Evolutionary conservation across 1,140 invertebrate genomes (phyloP), one percentile per base, ranked within the genome.

Genomic region (Stegodyphus mimosarum): DNA sequence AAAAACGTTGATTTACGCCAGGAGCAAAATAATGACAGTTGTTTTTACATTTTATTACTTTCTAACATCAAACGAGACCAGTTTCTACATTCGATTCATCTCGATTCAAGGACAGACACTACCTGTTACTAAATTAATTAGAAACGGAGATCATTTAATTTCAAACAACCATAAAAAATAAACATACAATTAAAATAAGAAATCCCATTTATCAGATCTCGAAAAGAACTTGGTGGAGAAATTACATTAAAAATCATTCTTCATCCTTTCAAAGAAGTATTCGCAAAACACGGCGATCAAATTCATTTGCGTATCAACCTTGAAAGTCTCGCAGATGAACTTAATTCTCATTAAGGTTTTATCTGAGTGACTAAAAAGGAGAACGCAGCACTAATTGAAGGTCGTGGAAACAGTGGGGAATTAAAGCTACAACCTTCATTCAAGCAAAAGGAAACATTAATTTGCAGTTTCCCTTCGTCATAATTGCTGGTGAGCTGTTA

Each of bases 331-430:
- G 53, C 15, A 11, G 55, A 64, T n/a, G 80, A 52, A 83, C 80
- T 70, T 83, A 83, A 74, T 83, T 83, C 71, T 83, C 80, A 83
- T 83, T 83, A 83, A 73, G 53, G 77, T 83, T 73, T 72, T 72
- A 83, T 72, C 49, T 74, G 52, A 83, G 70, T 60, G 13, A 11
- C 60, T 55, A 81, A 81, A 60, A 72, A 80, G 64, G 15, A 71
- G 33, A 33, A 33, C 33, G 33, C 33, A 33, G 33, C 33, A 33
- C 53, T 83, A 83, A 83, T 83, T 83, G 80, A 83, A 83, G 80
- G 18, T 71, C 80, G 73, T 83, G 80, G 52, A 55, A 48, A 52
- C 60, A 81, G 51, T 73, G n/a, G 69, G 52, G 70, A 15, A 15
- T 6, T 17, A 52, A 15, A 17, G 51, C 6, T 17, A 17, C 69